phyloP scores from a whole-genome alignment of 2,113 vertebrate genomes.

The Peromyscus polionotus region DNA sequence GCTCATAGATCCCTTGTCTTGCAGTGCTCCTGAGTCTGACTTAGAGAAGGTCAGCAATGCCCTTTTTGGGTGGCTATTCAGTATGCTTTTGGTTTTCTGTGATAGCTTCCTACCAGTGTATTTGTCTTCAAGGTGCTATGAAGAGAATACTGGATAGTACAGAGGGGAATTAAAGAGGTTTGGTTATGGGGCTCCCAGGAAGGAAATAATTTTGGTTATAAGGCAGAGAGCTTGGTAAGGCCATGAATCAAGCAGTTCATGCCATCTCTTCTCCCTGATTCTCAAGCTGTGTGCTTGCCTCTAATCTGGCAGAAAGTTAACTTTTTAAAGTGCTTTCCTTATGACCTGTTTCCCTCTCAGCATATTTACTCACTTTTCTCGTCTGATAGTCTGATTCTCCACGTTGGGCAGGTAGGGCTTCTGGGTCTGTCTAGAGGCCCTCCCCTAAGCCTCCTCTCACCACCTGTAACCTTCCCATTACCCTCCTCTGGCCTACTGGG shows the following conservation, averaged over 20 bases:
- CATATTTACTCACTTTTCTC: constrained; percentile 26
- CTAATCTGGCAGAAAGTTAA: constrained; percentile 56
- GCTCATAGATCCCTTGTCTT: not conserved
- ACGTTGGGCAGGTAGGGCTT: not conserved
- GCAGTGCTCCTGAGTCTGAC: not conserved
- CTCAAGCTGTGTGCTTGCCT: constrained; percentile 12
- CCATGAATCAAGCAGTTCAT: not conserved
- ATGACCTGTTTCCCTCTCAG: constrained; percentile 32
- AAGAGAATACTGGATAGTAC: not conserved
- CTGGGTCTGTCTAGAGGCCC: not conserved
- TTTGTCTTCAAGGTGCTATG: not conserved
- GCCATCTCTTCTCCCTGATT: constrained; percentile 11
- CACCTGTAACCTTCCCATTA: not conserved
- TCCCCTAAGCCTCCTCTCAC: not conserved
- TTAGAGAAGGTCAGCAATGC: no score
- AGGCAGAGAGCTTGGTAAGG: not conserved
- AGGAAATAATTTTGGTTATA: constrained; percentile 2
- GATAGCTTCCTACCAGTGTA: not conserved
- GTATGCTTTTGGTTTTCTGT: constrained; percentile 16
- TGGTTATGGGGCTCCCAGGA: not conserved
- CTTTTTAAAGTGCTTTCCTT: not conserved
- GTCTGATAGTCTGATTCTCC: constrained; percentile 11
- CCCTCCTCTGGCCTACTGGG: not conserved
- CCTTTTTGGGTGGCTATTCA: not conserved
- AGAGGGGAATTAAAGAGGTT: not conserved